Base-by-base conservation (phyloP, 2,888 invertebrate genomes). In the Drosophila crucigera region DNA sequence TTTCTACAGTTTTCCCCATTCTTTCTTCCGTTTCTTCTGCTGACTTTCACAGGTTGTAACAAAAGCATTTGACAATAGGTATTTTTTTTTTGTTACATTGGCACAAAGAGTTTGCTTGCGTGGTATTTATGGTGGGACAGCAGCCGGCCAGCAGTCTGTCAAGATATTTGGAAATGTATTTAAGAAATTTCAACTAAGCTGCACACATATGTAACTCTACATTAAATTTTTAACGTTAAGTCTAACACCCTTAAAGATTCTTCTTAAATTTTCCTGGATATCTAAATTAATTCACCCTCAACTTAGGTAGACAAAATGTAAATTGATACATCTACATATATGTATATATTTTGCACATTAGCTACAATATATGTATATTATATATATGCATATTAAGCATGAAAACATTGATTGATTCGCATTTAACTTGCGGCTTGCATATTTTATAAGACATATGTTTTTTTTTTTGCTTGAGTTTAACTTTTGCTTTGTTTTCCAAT, bases 371-470 rank as follows among this genome's bases (percentile, higher is more conserved):
- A 43, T 25, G 1, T 39, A 63, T 22, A 49, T 54, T 47, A 31
- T 31, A 31, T 9, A 9, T 53, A 43, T n/a, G 1, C 39, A 59
- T 22, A 49, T 54, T 47, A 9, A 31, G 35, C n/a, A 43, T 19
- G 9, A 41, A 9, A 35, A 22, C 41, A 49, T 66, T 73, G 79
- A 74, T 59, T 76, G 75, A 78, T 76, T 68, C 19, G 4, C 31
- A 37, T 30, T 47, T 25, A 33, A 14, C 19, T 39, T 10, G 19
- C 33, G 1, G n/a, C 54, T 43, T 52, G 37, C n/a, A 56, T 74
- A 63, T 63, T 67, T 55, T 50, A 60, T 53, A 31, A 19, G 35
- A 30, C n/a, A 25, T 37, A 25, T 28, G 43, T 1, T 5, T 41
- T 52, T 31, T 31, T 14, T 14, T 50, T 1, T 14, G n/a, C 52